Evolutionary conservation across 2,888 invertebrate species (phyloP).

Genomic region (Pasiphila rectangulata): DNA sequence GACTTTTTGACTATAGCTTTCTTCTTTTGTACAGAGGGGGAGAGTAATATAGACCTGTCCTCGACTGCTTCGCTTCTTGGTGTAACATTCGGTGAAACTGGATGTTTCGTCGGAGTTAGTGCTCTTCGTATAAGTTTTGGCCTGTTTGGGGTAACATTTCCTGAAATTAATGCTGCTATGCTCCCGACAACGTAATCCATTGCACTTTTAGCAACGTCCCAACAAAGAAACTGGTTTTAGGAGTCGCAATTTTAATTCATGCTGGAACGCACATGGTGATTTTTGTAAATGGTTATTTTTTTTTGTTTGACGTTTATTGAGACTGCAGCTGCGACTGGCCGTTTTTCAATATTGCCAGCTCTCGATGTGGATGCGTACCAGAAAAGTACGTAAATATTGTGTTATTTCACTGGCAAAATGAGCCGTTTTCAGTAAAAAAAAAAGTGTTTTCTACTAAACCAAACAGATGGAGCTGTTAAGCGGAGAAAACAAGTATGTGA

Average conservation of each 20-base stretch:
- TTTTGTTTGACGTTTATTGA: conserved; percentile 16
- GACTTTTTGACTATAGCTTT: conserved; percentile 72
- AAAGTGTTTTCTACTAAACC: too few species aligned
- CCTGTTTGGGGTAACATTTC: conserved; percentile 78
- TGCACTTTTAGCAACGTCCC: conserved; percentile 18
- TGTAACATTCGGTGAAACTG: conserved; percentile 68
- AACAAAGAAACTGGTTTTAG: conserved; percentile 23
- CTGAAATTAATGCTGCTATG: conserved; percentile 80
- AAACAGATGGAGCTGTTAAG: too few species aligned
- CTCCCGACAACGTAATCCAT: conserved; percentile 81
- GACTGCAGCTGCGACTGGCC: too few species aligned
- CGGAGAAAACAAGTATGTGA: too few species aligned
- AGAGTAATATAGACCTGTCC: conserved; percentile 69
- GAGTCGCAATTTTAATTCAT: too few species aligned
- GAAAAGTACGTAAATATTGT: too few species aligned
- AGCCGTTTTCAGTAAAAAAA: too few species aligned
- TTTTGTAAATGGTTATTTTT: conserved; percentile 38
- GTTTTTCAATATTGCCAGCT: too few species aligned
- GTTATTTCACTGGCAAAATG: too few species aligned
- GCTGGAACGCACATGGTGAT: conserved; percentile 47
- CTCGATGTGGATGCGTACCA: too few species aligned
- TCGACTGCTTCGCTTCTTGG: conserved; percentile 68
- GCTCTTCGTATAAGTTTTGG: conserved; percentile 67
- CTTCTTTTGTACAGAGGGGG: conserved; percentile 69
- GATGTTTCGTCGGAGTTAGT: conserved; percentile 70